Conservation (phyloP, 2,888 invertebrate species). For the Scaptodrosophila latifasciaeformis region DNA sequence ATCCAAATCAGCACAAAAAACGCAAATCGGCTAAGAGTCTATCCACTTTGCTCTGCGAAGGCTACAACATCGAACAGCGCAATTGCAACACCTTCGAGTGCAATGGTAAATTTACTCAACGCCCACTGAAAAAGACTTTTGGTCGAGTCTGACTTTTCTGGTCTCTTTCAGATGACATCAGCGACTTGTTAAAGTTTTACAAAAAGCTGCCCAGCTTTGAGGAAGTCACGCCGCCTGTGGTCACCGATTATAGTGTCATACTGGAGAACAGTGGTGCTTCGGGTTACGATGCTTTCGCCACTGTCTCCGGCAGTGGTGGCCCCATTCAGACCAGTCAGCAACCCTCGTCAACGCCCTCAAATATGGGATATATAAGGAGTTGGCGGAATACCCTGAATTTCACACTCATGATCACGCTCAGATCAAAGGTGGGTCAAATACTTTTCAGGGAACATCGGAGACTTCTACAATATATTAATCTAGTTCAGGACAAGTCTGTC, state of each 20-base stretch:
- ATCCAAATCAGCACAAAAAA: conserved; percentile 52
- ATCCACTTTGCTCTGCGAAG: conserved; percentile 74
- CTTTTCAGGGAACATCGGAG: too few relatives aligned
- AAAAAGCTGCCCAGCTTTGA: conserved; percentile 69
- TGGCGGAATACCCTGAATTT: conserved; percentile 73
- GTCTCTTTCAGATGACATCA: conserved; percentile 70
- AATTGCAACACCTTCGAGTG: conserved; percentile 75
- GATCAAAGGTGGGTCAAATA: conserved; percentile 69
- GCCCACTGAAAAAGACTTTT: background rate
- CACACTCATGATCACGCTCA: conserved; percentile 73
- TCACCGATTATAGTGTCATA: conserved; percentile 20
- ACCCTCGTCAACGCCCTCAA: conserved; percentile 65
- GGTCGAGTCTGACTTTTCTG: too few relatives aligned
- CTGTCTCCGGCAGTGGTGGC: conserved; percentile 1
- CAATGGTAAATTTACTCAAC: conserved; percentile 64
- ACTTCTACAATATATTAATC: too few relatives aligned
- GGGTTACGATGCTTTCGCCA: too few relatives aligned
- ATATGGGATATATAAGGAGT: conserved; percentile 69
- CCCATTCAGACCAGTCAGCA: conserved; percentile 6
- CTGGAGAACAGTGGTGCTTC: conserved; percentile 9
- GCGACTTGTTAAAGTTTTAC: conserved; percentile 74
- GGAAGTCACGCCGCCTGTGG: conserved; percentile 39
- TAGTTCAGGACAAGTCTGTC: too few relatives aligned
- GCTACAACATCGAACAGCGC: conserved; percentile 75
- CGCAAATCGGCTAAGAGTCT: conserved; percentile 68